Percentiles rank a stretch among this genome's conserved stretches.
These are phyloP conservation scores for Phoeniculus purpureus DNA, from an alignment of 2,797 vertebrate genomes.

Conservation along the genomic window DNA sequence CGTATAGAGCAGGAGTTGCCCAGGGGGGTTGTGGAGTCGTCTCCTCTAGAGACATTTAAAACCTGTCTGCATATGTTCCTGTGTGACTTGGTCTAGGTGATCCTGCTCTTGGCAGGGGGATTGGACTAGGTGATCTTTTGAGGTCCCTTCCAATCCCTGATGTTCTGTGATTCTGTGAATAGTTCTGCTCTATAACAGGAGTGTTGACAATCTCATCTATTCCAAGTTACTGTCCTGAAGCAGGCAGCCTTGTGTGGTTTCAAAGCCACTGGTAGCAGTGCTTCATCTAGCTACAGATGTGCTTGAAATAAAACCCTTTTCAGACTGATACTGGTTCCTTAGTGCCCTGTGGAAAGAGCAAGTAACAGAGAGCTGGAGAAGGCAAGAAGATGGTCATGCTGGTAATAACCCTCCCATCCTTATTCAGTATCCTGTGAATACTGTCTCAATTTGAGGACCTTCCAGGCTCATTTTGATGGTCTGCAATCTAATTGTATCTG, in stretches of 20 bases:
- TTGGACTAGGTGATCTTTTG: too few species aligned
- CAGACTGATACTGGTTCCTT: background rate
- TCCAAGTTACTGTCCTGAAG: background rate
- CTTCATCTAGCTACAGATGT: background rate
- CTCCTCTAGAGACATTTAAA: too few species aligned
- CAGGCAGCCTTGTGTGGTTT: background rate
- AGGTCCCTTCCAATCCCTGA: too few species aligned
- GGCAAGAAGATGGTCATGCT: background rate
- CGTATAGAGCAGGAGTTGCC: too few species aligned
- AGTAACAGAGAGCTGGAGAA: background rate
- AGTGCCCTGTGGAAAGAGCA: background rate
- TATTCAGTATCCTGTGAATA: background rate
- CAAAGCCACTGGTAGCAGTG: background rate
- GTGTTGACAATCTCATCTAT: background rate
- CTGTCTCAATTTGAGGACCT: background rate
- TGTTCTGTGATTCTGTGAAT: too few species aligned
- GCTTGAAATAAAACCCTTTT: background rate
- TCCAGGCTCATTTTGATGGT: background rate
- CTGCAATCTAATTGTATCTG: slow-evolving; percentile 42
- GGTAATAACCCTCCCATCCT: background rate
- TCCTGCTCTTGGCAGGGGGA: too few species aligned
- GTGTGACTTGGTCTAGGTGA: too few species aligned
- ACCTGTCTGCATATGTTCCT: too few species aligned
- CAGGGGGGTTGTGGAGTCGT: too few species aligned
- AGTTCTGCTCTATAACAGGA: background rate